phyloP scores from a whole-genome alignment of 2,888 invertebrate genomes.

The Deilephila porcellus region DNA sequence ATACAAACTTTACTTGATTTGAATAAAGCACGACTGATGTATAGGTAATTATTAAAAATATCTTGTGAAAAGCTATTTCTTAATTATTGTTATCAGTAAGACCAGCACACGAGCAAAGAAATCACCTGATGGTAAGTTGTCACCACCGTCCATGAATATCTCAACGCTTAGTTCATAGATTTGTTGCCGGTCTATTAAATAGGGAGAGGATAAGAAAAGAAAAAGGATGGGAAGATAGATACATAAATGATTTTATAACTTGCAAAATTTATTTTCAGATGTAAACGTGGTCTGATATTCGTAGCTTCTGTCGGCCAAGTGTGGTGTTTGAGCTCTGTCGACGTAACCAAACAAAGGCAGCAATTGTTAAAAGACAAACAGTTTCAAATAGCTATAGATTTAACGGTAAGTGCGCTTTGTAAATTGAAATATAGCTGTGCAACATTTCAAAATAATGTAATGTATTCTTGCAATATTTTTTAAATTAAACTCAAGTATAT shows the following conservation, averaged over 20 bases:
- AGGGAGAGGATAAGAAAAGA: too few relatives aligned
- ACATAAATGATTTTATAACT: neutral
- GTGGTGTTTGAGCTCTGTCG: constrained; percentile 93
- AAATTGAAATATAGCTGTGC: neutral
- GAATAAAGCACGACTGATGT: constrained; percentile 90
- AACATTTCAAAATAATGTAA: neutral
- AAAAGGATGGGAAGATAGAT: neutral
- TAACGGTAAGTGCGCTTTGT: constrained; percentile 88
- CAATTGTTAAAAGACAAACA: constrained; percentile 94
- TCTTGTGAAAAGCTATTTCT: too few relatives aligned
- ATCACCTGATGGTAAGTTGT: neutral
- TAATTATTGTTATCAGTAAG: too few relatives aligned
- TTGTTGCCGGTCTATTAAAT: too few relatives aligned
- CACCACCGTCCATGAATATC: neutral
- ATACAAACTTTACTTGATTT: constrained; percentile 93
- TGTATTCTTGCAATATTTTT: too few relatives aligned
- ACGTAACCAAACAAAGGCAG: constrained; percentile 92
- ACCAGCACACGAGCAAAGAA: too few relatives aligned
- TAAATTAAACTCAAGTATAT: too few relatives aligned
- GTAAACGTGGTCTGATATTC: constrained; percentile 92
- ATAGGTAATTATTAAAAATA: constrained; percentile 65
- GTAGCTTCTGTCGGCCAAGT: constrained; percentile 94
- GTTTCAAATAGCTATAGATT: constrained; percentile 95
- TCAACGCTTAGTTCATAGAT: too few relatives aligned
- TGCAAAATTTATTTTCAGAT: constrained; percentile 64